These are phyloP conservation scores for Rhombomys opimus DNA, from an alignment of 2,113 vertebrate species.

Conservation along the genomic window DNA sequence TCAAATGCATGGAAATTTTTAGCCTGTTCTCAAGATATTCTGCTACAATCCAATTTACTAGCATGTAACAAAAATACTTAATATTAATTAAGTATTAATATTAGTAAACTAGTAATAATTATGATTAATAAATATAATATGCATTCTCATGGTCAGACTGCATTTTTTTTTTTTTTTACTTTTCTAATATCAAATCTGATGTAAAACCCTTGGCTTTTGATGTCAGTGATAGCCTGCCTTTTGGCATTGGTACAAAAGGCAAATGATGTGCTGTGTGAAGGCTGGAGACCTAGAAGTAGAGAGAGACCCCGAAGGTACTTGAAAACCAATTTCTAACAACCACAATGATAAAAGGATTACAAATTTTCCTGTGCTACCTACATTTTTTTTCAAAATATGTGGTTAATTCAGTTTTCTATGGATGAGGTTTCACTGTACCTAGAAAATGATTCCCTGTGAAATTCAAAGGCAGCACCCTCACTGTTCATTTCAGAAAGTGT, in stretches of 20 bases:
- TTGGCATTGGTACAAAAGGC: background rate
- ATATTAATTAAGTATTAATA: background rate
- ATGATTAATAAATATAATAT: background rate
- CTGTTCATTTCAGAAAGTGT: slow-evolving; percentile 46
- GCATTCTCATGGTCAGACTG: background rate
- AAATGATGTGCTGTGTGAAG: background rate
- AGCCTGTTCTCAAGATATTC: background rate
- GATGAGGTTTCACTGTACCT: background rate
- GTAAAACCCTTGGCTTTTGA: slow-evolving; percentile 4
- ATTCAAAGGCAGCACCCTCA: background rate
- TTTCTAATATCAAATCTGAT: background rate
- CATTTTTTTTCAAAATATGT: slow-evolving; percentile 1
- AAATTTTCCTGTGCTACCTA: background rate
- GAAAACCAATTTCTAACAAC: slow-evolving; percentile 26
- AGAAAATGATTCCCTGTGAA: slow-evolving; percentile 44
- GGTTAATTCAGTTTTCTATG: slow-evolving; percentile 27
- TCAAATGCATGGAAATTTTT: background rate
- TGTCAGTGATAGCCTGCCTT: background rate
- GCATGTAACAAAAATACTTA: background rate
- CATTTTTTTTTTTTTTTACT: background rate
- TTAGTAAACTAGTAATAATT: background rate
- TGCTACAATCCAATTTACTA: background rate
- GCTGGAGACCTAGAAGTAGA: background rate
- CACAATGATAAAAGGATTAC: background rate
- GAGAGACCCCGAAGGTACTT: background rate